Conservation (phyloP, 2,113 vertebrate species). For the Phalacrocorax brasilianus region DNA sequence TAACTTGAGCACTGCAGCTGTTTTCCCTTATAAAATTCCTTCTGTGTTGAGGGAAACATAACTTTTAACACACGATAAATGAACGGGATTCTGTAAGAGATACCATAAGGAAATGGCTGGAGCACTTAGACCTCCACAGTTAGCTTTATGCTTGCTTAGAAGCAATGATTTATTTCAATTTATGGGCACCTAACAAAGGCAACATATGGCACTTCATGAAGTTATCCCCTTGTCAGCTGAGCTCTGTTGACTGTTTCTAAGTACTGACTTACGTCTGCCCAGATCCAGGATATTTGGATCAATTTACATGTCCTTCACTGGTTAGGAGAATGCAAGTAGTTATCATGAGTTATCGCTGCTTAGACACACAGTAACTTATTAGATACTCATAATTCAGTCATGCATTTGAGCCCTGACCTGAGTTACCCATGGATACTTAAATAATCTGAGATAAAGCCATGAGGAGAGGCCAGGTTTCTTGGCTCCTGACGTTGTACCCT, state of each 20-base stretch:
- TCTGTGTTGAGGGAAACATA: not conserved
- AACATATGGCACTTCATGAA: not conserved
- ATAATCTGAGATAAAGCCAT: not conserved
- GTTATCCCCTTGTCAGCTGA: not conserved
- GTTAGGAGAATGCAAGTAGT: not conserved
- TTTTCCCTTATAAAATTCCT: not conserved
- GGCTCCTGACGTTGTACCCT: not conserved
- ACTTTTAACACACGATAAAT: not conserved
- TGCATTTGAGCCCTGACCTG: not conserved
- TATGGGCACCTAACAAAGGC: not conserved
- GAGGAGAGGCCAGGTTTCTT: not conserved
- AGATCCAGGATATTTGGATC: not conserved
- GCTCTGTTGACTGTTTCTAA: not conserved
- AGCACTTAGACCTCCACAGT: not conserved
- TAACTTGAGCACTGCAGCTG: not conserved
- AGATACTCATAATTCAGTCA: not conserved
- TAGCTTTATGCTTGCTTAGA: not conserved
- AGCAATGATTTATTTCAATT: not conserved
- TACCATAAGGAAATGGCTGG: not conserved
- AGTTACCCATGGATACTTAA: not conserved
- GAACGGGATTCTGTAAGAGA: not conserved
- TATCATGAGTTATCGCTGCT: not conserved
- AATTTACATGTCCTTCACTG: not conserved
- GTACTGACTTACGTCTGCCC: not conserved
- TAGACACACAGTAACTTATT: not conserved